Percentiles rank a stretch among this genome's conserved stretches.
Evolutionary conservation across 2,888 invertebrate genomes (phyloP).

Genomic region (Microdon myrmicae): DNA sequence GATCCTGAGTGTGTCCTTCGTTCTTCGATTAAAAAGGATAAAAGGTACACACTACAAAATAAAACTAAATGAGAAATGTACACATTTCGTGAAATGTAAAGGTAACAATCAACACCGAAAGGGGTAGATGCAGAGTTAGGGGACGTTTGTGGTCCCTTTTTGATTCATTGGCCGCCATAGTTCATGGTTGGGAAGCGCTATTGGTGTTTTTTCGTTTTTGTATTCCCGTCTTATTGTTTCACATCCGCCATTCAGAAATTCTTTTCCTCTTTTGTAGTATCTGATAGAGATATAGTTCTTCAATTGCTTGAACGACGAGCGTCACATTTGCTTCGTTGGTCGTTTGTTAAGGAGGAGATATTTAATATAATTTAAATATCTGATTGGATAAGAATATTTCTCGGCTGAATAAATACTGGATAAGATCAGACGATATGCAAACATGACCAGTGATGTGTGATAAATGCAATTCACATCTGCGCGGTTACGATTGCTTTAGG

Average conservation of each 20-base stretch:
- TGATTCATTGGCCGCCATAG: slow-evolving; percentile 26
- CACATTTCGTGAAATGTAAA: slow-evolving; percentile 44
- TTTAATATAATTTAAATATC: slow-evolving; percentile 34
- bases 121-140: slow-evolving; percentile 37
- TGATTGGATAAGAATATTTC: slow-evolving; percentile 18
- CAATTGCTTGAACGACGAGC: slow-evolving; percentile 28
- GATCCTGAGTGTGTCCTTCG: slow-evolving; percentile 39
- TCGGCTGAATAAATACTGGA: too few species aligned
- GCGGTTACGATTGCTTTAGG: too few species aligned
- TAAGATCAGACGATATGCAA: too few species aligned
- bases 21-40: slow-evolving; percentile 26
- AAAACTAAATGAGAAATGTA: slow-evolving; percentile 15
- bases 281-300: slow-evolving; percentile 25
- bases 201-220: slow-evolving; percentile 10
- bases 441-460: too few species aligned
- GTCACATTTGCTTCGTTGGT: slow-evolving; percentile 3
- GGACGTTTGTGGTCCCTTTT: slow-evolving; percentile 28
- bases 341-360: slow-evolving; percentile 28
- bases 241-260: slow-evolving; percentile 46
- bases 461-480: too few species aligned
- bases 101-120: slow-evolving; percentile 44
- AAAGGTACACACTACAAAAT: not conserved
- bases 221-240: slow-evolving; percentile 35
- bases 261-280: slow-evolving; percentile 9
- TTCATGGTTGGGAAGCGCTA: not conserved